Conservation (phyloP, 1,140 invertebrate species). For the Dryas iulia region DNA sequence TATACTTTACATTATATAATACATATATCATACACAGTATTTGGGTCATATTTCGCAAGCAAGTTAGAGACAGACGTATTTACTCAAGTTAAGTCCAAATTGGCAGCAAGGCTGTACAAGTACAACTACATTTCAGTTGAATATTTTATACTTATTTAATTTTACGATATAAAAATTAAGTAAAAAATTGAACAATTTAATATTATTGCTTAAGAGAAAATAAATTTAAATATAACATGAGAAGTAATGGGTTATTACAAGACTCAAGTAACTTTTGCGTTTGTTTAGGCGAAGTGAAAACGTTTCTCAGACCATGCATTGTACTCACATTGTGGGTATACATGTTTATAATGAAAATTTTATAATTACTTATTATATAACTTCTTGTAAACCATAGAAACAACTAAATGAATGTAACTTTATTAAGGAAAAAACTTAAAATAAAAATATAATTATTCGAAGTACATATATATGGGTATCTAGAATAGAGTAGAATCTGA, state of each 20-base stretch:
- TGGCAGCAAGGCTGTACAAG: slow-evolving; percentile 4
- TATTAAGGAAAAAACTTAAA: neutral
- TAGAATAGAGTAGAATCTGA: neutral
- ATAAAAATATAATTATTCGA: neutral
- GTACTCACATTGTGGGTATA: neutral
- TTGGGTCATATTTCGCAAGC: slow-evolving; percentile 11
- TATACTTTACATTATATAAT: neutral
- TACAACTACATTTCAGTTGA: neutral
- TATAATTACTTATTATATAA: neutral
- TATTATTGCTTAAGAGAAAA: neutral
- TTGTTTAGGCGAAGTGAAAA: neutral
- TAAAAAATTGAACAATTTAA: neutral
- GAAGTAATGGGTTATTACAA: neutral
- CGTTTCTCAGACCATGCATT: slow-evolving; percentile 1
- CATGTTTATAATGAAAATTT: neutral
- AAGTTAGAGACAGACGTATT: neutral
- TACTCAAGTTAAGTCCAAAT: slow-evolving; percentile 12
- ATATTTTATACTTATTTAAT: neutral
- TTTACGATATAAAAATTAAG: neutral
- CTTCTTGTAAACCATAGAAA: neutral
- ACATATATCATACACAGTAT: neutral
- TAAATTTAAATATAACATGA: neutral
- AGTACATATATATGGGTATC: neutral
- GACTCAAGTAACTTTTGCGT: neutral
- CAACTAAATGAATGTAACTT: neutral